Percentiles rank a stretch among this genome's conserved stretches.
These are phyloP conservation scores for Seriola aureovittata DNA, from an alignment of 2,113 vertebrate genomes.

Conservation along the genomic window DNA sequence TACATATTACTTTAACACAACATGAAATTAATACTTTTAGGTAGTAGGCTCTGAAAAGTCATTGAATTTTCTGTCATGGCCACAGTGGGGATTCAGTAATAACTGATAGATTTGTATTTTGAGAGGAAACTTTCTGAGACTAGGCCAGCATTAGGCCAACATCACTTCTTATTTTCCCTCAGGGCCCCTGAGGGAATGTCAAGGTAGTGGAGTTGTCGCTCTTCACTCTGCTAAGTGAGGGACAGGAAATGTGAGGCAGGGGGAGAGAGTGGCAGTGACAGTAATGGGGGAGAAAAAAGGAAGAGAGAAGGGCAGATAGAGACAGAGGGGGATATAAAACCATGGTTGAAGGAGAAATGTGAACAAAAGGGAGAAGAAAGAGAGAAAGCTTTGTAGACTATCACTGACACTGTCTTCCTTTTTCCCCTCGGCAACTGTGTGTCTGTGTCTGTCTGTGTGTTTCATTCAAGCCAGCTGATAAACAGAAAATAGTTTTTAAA, in stretches of 20 bases:
- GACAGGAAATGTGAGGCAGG: conserved; percentile 46
- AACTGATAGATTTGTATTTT: neutral
- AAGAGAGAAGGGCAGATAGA: neutral
- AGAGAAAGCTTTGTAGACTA: neutral
- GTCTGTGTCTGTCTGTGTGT: neutral
- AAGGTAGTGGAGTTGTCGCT: conserved; percentile 28
- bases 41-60: neutral
- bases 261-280: conserved; percentile 17
- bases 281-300: neutral
- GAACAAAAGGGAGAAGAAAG: neutral
- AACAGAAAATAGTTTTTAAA: neutral
- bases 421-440: neutral
- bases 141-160: conserved; percentile 19
- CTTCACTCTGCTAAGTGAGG: conserved; percentile 49
- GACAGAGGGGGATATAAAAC: neutral
- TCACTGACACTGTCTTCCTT: conserved; percentile 1
- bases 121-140: neutral
- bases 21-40: neutral
- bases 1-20: too few species aligned
- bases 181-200: conserved; percentile 45
- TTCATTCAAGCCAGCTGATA: neutral
- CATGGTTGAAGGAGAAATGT: conserved; percentile 6
- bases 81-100: neutral
- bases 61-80: neutral
- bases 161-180: conserved; percentile 40